These are phyloP conservation scores for Nannospalax galili DNA, from an alignment of 2,113 vertebrate species.

Conservation along the genomic window DNA sequence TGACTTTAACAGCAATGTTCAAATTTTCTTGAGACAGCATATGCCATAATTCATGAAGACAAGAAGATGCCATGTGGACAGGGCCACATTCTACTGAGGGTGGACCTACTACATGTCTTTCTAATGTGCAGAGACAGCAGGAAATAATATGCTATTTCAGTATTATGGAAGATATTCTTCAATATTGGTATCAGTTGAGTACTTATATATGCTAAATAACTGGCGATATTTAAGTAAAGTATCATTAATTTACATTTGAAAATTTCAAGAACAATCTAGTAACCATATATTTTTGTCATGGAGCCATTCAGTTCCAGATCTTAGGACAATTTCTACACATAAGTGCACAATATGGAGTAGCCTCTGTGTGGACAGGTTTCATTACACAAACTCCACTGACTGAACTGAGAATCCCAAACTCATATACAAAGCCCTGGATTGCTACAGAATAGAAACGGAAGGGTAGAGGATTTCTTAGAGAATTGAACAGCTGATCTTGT, in stretches of 20 bases:
- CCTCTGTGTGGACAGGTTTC: neutral
- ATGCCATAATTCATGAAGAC: neutral
- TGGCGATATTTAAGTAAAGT: neutral
- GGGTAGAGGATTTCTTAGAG: neutral
- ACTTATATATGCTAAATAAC: neutral
- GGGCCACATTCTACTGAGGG: neutral
- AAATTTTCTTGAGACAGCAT: neutral
- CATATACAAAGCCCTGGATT: neutral
- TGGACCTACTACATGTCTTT: neutral
- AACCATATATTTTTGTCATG: neutral
- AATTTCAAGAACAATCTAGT: neutral
- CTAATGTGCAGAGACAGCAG: neutral
- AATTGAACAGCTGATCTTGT: neutral
- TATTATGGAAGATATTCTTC: neutral
- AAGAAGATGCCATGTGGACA: neutral
- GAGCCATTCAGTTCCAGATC: neutral
- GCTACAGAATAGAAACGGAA: neutral
- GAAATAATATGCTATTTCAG: neutral
- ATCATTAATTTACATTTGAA: neutral
- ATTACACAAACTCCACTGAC: neutral
- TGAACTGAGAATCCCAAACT: slow-evolving; percentile 11
- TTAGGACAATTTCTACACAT: neutral
- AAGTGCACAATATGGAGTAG: neutral
- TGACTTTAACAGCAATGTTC: neutral
- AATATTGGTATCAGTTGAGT: neutral